Evolutionary conservation across 2,888 invertebrate species (phyloP).

Genomic region (Amphipyra berbera): DNA sequence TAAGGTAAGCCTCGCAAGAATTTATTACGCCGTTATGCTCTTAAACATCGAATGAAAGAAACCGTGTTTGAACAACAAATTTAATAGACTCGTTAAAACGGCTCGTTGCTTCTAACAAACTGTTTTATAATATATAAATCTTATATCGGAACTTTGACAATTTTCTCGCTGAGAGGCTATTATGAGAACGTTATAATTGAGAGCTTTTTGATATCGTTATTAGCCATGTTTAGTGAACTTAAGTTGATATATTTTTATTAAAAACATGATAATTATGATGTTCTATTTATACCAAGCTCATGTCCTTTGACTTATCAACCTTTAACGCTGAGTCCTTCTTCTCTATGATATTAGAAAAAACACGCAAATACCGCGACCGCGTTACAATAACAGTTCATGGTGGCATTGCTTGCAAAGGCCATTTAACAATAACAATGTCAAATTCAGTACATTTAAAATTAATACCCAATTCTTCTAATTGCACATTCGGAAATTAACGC

Average conservation of each 20-base stretch:
- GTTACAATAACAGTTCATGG: no score
- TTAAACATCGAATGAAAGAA: slow-evolving; percentile 72
- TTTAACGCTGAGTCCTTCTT: no score
- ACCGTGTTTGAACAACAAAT: slow-evolving; percentile 66
- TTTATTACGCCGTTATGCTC: slow-evolving; percentile 77
- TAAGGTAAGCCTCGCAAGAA: slow-evolving; percentile 80
- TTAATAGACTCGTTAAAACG: slow-evolving; percentile 65
- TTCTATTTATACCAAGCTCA: no score
- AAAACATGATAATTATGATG: no score
- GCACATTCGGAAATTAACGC: no score
- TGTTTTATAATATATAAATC: slow-evolving; percentile 52
- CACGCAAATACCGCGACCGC: no score
- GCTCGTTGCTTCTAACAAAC: slow-evolving; percentile 49
- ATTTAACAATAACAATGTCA: no score
- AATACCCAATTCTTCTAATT: no score
- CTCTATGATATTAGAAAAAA: no score
- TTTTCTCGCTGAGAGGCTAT: slow-evolving; percentile 33
- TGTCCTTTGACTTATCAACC: no score
- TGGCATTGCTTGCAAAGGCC: no score
- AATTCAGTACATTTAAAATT: no score
- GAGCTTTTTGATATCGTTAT: slow-evolving; percentile 39
- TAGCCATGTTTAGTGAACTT: slow-evolving; percentile 12
- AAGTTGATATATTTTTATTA: not conserved
- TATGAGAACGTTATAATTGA: slow-evolving; percentile 31
- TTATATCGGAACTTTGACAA: slow-evolving; percentile 35